phyloP scores from a whole-genome alignment of 37 sponge, comb jelly and placozoan species.

The Aphrocallistes beatrix region DNA sequence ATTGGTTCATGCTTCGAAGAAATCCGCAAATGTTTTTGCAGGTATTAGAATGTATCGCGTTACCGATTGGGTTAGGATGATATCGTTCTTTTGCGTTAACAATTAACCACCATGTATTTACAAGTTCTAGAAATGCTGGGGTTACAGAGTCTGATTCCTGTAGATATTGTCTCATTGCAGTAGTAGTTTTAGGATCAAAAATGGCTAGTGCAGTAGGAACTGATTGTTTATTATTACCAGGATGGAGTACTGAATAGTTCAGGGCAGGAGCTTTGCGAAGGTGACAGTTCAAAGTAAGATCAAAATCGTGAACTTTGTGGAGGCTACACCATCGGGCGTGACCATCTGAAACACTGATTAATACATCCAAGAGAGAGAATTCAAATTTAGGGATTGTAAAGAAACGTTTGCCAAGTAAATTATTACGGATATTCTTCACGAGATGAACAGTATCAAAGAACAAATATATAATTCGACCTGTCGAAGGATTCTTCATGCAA shows the following conservation, averaged over 20 bases:
- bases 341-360: too few relatives aligned
- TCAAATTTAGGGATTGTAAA: too few relatives aligned
- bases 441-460: too few relatives aligned
- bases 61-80: not conserved
- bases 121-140: not conserved
- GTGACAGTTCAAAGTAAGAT: too few relatives aligned
- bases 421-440: too few relatives aligned
- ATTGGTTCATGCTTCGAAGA: too few relatives aligned
- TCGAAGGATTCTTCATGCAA: too few relatives aligned
- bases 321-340: too few relatives aligned
- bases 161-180: not conserved
- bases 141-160: not conserved
- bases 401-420: too few relatives aligned
- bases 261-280: not conserved
- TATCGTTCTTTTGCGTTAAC: not conserved
- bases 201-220: not conserved
- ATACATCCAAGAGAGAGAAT: too few relatives aligned
- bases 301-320: too few relatives aligned
- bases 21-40: not conserved
- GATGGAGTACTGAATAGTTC: not conserved
- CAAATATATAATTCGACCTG: too few relatives aligned
- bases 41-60: not conserved
- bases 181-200: not conserved
- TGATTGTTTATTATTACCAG: not conserved
- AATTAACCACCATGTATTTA: not conserved